Percentiles rank a stretch among this genome's conserved stretches.
Conservation (phyloP, 1,140 invertebrate species). For the Oryctes rhinoceros region DNA sequence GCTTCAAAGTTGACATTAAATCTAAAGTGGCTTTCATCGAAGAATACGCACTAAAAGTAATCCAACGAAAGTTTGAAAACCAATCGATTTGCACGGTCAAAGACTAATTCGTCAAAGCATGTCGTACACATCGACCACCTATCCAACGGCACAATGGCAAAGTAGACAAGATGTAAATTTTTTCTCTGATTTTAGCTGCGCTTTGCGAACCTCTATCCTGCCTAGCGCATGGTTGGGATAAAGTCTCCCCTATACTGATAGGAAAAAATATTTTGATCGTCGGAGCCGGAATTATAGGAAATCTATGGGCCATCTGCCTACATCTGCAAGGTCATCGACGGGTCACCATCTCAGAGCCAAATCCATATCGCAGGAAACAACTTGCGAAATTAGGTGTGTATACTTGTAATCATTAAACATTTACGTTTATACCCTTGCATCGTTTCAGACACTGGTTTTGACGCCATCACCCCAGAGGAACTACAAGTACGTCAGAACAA, state of each 20-base stretch:
- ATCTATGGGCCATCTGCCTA: conserved; percentile 69
- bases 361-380: conserved; percentile 63
- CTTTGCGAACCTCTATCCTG: conserved; percentile 59
- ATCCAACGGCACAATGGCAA: no score
- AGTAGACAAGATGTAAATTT: not conserved
- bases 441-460: conserved; percentile 67
- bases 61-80: no score
- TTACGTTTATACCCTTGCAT: not conserved
- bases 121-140: no score
- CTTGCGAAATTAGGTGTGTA: conserved; percentile 63
- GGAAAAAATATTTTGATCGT: conserved; percentile 61
- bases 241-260: conserved; percentile 51
- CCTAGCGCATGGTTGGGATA: conserved; percentile 57
- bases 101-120: no score
- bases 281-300: conserved; percentile 75
- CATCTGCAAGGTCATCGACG: conserved; percentile 72
- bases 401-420: not conserved
- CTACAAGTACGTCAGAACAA: conserved; percentile 61
- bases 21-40: no score
- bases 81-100: no score
- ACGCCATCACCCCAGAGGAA: conserved; percentile 66
- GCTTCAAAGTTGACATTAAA: no score
- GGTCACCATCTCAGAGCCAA: conserved; percentile 71
- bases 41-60: no score
- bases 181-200: conserved; percentile 46